A percentile compares a stretch with the other conserved stretches of the same genome.
Evolutionary conservation across 2,888 invertebrate species (phyloP).

Genomic region (Idaea straminata): DNA sequence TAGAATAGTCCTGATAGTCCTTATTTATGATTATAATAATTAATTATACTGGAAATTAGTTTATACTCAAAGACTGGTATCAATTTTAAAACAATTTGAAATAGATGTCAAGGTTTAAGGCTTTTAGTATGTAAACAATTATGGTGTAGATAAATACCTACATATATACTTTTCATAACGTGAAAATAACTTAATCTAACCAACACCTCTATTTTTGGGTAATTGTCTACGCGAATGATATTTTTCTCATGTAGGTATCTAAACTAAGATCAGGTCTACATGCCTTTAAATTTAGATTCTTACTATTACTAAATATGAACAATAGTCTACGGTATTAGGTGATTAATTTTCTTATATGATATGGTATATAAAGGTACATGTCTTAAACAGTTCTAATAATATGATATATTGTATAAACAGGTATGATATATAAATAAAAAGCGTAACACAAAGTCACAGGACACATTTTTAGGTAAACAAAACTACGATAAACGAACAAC

Average conservation of each 20-base stretch:
- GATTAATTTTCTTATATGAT: neutral
- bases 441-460: conserved; percentile 83
- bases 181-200: neutral
- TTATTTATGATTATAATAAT: too few species aligned
- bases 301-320: neutral
- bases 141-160: neutral
- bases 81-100: too few species aligned
- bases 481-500: conserved; percentile 29
- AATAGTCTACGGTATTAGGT: neutral
- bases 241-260: neutral
- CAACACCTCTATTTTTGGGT: neutral
- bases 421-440: conserved; percentile 65
- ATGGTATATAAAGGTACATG: neutral
- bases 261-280: neutral
- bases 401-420: conserved; percentile 22
- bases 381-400: conserved; percentile 7
- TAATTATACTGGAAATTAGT: too few species aligned
- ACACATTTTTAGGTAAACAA: conserved; percentile 65
- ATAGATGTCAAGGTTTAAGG: too few species aligned
- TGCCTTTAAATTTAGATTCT: neutral
- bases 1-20: neutral
- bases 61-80: too few species aligned
- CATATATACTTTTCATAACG: neutral
- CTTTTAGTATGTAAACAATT: too few species aligned
- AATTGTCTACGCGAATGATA: neutral